Percentiles rank a stretch among this genome's conserved stretches.
These are phyloP conservation scores for Marmota monax DNA, from an alignment of 2,113 vertebrate genomes.

Conservation along the genomic window DNA sequence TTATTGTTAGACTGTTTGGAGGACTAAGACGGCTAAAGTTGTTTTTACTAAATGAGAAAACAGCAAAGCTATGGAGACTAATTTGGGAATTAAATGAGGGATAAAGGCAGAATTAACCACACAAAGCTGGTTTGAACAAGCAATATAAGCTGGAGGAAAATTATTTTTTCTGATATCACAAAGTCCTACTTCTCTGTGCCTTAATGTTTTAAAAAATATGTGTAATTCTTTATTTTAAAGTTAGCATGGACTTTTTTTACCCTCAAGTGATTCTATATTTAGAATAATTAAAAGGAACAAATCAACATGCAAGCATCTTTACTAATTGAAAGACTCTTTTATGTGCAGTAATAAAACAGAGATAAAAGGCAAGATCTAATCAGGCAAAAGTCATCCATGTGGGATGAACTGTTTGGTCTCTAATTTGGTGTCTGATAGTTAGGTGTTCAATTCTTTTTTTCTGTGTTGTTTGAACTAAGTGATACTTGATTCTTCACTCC, in stretches of 20 bases:
- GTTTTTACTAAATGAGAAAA: constrained; percentile 10
- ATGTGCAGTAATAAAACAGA: constrained; percentile 59
- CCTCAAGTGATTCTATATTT: background rate
- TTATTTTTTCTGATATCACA: constrained; percentile 2
- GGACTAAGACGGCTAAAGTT: background rate
- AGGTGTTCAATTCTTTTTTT: background rate
- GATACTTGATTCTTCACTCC: background rate
- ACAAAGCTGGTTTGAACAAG: background rate
- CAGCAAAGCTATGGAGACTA: background rate
- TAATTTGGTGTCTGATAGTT: background rate
- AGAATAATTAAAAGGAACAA: constrained; percentile 69
- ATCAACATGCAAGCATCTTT: constrained; percentile 14
- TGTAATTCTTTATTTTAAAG: constrained; percentile 43
- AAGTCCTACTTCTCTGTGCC: background rate
- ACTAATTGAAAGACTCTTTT: constrained; percentile 52
- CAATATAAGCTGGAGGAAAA: background rate
- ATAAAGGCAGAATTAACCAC: constrained; percentile 38
- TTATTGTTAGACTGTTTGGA: background rate
- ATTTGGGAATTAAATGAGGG: background rate
- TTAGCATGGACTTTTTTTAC: background rate
- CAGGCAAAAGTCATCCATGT: constrained; percentile 12
- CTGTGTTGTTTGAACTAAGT: background rate
- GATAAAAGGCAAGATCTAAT: constrained; percentile 65
- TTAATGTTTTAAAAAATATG: background rate
- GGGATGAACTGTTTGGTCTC: constrained; percentile 36